Evolutionary conservation across 2,797 vertebrate genomes (phyloP).

Genomic region (Hyperoplus immaculatus): DNA sequence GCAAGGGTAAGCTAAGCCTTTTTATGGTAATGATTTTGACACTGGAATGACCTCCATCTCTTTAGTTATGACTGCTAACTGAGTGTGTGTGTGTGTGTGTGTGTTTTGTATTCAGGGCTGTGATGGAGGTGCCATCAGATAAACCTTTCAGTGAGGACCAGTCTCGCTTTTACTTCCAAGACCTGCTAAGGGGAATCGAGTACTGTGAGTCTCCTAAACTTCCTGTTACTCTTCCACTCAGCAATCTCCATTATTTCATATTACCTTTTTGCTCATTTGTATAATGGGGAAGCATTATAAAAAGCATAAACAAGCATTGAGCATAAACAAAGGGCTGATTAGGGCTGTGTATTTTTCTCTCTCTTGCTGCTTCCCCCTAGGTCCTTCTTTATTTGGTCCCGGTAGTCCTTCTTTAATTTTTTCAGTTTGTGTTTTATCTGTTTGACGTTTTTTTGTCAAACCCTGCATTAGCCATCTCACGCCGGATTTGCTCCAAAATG

Average conservation of each 20-base stretch:
- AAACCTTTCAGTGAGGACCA: conserved; percentile 95
- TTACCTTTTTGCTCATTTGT: background rate
- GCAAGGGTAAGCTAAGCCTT: conserved; percentile 91
- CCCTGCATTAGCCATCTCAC: too few relatives aligned
- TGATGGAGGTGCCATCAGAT: conserved; percentile 97
- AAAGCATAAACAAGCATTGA: background rate
- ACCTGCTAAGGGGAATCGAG: conserved; percentile 97
- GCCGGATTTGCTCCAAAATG: too few relatives aligned
- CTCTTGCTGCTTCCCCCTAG: background rate
- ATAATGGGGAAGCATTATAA: background rate
- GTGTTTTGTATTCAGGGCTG: conserved; percentile 86
- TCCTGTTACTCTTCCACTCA: conserved; percentile 6
- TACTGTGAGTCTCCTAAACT: conserved; percentile 88
- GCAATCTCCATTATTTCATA: background rate
- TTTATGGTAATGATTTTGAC: conserved; percentile 32
- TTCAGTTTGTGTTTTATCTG: too few relatives aligned
- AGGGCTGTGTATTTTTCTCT: background rate
- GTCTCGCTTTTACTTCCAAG: conserved; percentile 98
- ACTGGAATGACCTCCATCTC: conserved; percentile 45
- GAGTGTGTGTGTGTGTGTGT: conserved; percentile 5
- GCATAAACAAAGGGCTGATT: background rate
- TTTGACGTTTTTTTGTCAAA: too few relatives aligned
- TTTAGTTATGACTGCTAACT: conserved; percentile 61
- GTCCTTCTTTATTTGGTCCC: background rate
- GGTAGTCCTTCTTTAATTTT: too few relatives aligned